Base-by-base conservation (phyloP, 2,113 vertebrate genomes). In the Halcyon malimbica region DNA sequence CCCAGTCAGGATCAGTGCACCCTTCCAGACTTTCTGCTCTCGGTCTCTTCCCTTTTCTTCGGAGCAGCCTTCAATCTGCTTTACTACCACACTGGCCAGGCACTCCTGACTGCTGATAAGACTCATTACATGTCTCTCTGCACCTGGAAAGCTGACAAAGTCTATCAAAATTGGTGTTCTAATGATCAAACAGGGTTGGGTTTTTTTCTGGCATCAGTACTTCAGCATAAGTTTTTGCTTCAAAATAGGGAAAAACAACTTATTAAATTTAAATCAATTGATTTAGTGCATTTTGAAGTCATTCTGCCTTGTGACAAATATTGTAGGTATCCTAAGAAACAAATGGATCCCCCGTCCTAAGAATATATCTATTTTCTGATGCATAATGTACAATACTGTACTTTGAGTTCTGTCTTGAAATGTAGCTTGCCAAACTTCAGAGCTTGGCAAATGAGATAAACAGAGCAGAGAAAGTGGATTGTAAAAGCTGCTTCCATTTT, bases 401-500 rank as follows among this genome's bases (percentile, higher is more conserved):
- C 65, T 94, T 62, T 62, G 74, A 89, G 29, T 82, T 91, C 65
- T 71, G 39, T 60, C 65, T 73, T 82, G 89, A 96, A 87, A 68
- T 31, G 48, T 57, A 91, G 16, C 48, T 68, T 89, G 65, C 18
- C 83, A 87, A 78, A 89, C 64, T 89, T 75, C 51, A 19, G 60
- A 84, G 57, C 60, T 67, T 68, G 50, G 93, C 48, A 83, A 94
- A 75, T 11, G 70, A 89, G 89, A 69, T 42, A 76, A 96, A 82
- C 16, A 76, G 68, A 83, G 46, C 77, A 63, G 50, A 75, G 33
- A 84, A 91, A 94, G 57, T 29, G 51, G 64, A 53, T 25, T 96
- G 87, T 84, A 84, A 93, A 94, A 91, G 12, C 89, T 89, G 53
- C 77, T 96, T 87, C 86, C 29, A 17, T 71, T 92, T 96, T 59